Base-by-base conservation (phyloP, 2,797 vertebrate genomes). In the Sarcoramphus papa region DNA sequence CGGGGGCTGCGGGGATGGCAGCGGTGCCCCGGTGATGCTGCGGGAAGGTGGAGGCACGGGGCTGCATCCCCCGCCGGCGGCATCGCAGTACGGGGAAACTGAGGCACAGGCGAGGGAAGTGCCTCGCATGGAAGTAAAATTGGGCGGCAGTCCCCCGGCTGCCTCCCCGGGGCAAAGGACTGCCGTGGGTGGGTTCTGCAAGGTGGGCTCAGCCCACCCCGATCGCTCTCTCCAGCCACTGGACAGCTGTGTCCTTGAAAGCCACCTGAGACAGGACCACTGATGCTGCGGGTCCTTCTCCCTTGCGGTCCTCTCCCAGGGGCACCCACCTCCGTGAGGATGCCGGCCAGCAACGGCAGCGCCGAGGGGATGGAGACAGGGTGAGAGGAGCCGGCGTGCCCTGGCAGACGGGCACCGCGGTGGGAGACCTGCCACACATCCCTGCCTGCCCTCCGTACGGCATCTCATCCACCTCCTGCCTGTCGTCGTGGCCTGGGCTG, bases 1-100 rank as follows among this genome's bases (percentile, higher is more conserved):
- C 0, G 3, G 37, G 59, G 37, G 45, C 15, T 2, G 2, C 1
- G 0, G 54, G 57, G 51, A 14, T 0, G 4, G 45, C 33, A 40
- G 68, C 2, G 0, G 31, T 11, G 56, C 19, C 63, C 13, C 0
- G 1, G 27, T 6, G 77, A 28, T 60, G 78, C 74, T 85, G 84
- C 0, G 1, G 53, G 54, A 48, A 27, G 25, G 1, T 20, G 57
- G 74, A 22, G 18, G 13, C 5, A 18, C 0, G 2, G 47, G 41
- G 75, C 40, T 12, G 54, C 7, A 0, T 31, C 30, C 45, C 30
- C 25, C 7, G 1, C 35, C 5, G 1, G 50, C 78, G 80, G 72
- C 51, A 80, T 82, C 37, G 28, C 18, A 4, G 10, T 1, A 2
- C 2, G 8, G 48, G 93, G 90, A 91, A 81, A 95, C 82, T 65